Evolutionary conservation across 2,113 vertebrate species (phyloP).

Genomic region (Bujurquina vittata): DNA sequence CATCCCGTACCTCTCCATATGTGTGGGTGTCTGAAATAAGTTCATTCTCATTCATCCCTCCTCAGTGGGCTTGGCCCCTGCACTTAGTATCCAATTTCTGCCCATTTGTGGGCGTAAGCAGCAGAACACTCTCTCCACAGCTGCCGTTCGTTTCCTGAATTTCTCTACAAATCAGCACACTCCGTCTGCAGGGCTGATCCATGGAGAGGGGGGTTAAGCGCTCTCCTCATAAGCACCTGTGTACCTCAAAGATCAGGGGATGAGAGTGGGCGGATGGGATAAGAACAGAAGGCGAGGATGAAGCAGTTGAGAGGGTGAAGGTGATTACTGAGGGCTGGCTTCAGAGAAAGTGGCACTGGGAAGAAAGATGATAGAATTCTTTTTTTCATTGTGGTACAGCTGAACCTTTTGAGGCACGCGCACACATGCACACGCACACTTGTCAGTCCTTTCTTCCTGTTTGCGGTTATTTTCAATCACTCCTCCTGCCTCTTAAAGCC

Average conservation of each 20-base stretch:
- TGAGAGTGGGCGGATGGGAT: constrained; percentile 43
- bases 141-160: constrained; percentile 7
- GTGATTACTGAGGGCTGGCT: constrained; percentile 54
- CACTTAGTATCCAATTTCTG: constrained; percentile 51
- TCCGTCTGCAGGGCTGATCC: constrained; percentile 11
- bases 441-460: constrained; percentile 33
- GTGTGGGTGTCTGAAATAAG: constrained; percentile 40
- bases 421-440: not conserved
- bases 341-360: constrained; percentile 37
- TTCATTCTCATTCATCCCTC: constrained; percentile 46
- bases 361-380: constrained; percentile 34
- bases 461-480: constrained; percentile 53
- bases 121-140: not conserved
- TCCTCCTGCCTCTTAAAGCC: constrained; percentile 3
- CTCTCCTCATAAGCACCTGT: constrained; percentile 52
- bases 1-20: not conserved
- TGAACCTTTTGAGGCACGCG: constrained; percentile 1
- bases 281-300: constrained; percentile 40
- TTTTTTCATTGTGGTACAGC: not conserved
- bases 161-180: constrained; percentile 29
- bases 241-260: constrained; percentile 39
- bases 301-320: constrained; percentile 53
- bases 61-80: constrained; percentile 1
- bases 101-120: constrained; percentile 26
- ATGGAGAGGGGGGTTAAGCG: constrained; percentile 50